Evolutionary conservation across 1,140 invertebrate species (phyloP).

Genomic region (Leptinotarsa defecta): DNA sequence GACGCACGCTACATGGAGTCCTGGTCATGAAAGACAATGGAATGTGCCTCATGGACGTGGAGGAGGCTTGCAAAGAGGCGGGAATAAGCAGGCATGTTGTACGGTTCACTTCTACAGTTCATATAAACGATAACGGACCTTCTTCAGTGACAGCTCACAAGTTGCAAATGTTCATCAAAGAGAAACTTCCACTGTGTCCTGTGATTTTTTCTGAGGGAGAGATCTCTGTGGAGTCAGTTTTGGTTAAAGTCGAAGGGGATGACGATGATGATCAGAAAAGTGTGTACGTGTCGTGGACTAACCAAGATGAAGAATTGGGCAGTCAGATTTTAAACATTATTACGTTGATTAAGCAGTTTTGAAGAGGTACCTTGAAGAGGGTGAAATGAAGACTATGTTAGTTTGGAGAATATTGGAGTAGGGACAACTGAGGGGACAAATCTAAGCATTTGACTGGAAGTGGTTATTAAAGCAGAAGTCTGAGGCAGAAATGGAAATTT

Average conservation of each 20-base stretch:
- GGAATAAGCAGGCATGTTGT: conserved; percentile 81
- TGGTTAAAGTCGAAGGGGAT: conserved; percentile 86
- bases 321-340: conserved; percentile 76
- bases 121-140: conserved; percentile 79
- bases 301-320: conserved; percentile 94
- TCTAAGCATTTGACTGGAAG: no score
- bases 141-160: conserved; percentile 78
- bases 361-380: not conserved
- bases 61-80: conserved; percentile 86
- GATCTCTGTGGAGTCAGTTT: conserved; percentile 85
- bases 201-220: conserved; percentile 80
- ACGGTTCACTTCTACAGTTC: conserved; percentile 87
- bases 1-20: conserved; percentile 85
- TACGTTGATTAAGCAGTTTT: conserved; percentile 16
- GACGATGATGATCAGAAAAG: conserved; percentile 79
- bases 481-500: no score
- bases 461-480: no score
- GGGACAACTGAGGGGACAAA: no score
- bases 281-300: conserved; percentile 93
- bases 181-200: conserved; percentile 76
- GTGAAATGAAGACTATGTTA: no score
- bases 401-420: no score
- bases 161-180: conserved; percentile 74
- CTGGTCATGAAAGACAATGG: conserved; percentile 88
- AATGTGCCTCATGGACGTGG: conserved; percentile 85